These are phyloP conservation scores for Oriolus oriolus DNA, from an alignment of 2,113 vertebrate genomes.

Conservation along the genomic window DNA sequence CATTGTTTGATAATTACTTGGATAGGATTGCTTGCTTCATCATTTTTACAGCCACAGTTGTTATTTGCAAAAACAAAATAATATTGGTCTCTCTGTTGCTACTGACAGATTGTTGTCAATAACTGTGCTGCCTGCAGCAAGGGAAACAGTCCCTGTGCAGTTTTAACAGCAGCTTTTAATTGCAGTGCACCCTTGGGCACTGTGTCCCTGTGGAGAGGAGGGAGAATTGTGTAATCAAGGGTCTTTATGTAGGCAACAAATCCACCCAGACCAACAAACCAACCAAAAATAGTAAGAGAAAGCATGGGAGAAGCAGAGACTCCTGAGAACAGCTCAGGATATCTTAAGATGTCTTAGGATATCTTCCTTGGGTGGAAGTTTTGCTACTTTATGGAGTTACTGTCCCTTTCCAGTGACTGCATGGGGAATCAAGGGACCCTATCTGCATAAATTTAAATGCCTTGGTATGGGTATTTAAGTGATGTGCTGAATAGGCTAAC, in stretches of 20 bases:
- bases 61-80: not conserved
- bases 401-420: not conserved
- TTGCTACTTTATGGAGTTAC: not conserved
- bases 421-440: not conserved
- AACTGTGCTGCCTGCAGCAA: not conserved
- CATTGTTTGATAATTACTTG: not conserved
- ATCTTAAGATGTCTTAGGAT: not conserved
- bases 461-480: not conserved
- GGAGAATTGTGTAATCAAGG: not conserved
- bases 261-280: not conserved
- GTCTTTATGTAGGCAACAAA: not conserved
- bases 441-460: not conserved
- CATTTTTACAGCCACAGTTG: not conserved
- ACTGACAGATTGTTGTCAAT: not conserved
- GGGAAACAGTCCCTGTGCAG: not conserved
- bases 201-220: not conserved
- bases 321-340: not conserved
- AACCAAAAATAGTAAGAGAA: not conserved
- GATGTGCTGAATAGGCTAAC: not conserved
- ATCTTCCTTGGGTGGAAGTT: not conserved
- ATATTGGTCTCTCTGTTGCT: not conserved
- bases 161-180: slow-evolving; percentile 7
- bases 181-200: not conserved
- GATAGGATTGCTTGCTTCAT: not conserved
- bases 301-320: not conserved